These are phyloP conservation scores for Cliona cf. orientalis DNA, from an alignment of 37 sponge, comb jelly and placozoan species.

Conservation along the genomic window DNA sequence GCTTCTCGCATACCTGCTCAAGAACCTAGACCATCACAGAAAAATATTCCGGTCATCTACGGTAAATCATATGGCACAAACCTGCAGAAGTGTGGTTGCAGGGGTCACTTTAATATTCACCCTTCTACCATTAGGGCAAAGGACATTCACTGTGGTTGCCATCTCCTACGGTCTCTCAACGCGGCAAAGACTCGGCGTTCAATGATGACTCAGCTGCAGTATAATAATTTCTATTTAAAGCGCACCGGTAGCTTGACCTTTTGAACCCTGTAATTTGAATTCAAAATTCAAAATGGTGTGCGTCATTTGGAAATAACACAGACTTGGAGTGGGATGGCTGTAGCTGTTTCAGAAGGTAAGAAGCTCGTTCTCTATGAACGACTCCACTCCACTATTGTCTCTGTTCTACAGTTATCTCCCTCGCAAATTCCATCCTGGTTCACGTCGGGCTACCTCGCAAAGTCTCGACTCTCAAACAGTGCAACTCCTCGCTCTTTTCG, in stretches of 20 bases:
- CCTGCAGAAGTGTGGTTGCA: conserved; percentile 52
- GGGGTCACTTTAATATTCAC: conserved; percentile 45
- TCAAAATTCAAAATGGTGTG: no score
- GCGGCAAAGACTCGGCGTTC: neutral
- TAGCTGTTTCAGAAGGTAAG: neutral
- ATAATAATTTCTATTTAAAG: neutral
- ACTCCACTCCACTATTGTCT: no score
- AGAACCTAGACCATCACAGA: conserved; percentile 34
- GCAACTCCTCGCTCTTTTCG: conserved; percentile 12
- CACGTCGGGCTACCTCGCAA: conserved; percentile 9
- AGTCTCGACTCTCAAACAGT: conserved; percentile 19
- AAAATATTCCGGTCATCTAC: neutral
- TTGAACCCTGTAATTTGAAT: neutral
- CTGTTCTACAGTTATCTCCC: neutral
- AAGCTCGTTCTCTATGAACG: neutral
- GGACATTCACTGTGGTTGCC: conserved; percentile 34
- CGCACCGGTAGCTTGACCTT: neutral
- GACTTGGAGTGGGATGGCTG: neutral
- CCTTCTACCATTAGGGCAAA: conserved; percentile 64
- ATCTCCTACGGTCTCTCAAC: neutral
- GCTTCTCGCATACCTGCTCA: conserved; percentile 59
- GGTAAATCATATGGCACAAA: neutral
- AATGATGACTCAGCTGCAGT: no score
- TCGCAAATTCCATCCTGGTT: conserved; percentile 10
- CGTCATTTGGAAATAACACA: no score